Base-by-base conservation (phyloP, 2,888 invertebrate genomes). In the Leucania comma region DNA sequence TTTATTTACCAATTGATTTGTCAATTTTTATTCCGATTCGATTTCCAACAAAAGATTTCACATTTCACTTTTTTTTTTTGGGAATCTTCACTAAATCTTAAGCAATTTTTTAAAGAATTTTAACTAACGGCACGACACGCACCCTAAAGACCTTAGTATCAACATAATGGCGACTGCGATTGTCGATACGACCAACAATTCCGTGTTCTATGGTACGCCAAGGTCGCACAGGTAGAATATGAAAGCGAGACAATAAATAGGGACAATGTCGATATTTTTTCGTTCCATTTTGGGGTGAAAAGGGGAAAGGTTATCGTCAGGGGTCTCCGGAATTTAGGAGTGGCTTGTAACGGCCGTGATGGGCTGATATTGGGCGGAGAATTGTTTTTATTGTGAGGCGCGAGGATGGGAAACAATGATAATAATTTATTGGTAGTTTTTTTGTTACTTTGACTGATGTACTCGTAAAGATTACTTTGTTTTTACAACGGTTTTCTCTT, bases 261-360 rank as follows among this genome's bases (percentile, higher is more conserved):
- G 57, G 46, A 42, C 29, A 67, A 54, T 81, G 80, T 72, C 68
- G 72, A 70, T 82, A 76, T 83, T 82, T 80, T 81, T 78, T 78
- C 66, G 72, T 68, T 72, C 61, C 80, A 72, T 78, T 82, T 70
- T 54, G 48, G 56, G 42, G 32, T 68, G 72, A 74, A 83, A 74
- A 67, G 72, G 68, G 58, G 66, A 74, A 66, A 72, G 77, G 72
- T 80, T 68, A 68, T 65, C 68, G 76, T 62, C 42, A 62, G 61
- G 72, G 76, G 65, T 54, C 54, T 51, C 50, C 67, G 10, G 59
- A 79, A 76, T 76, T 68, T 60, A 80, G 77, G 68, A 72, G 81
- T 66, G 72, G 32, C 61, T 42, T 80, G 61, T 76, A 65, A 80
- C 72, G 77, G 60, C 53, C 63, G 22, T 68, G 68, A 79, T 63